Evolutionary conservation across 2,113 vertebrate species (phyloP), one percentile per base, ranked within the genome.

Genomic region (Scomber scombrus): DNA sequence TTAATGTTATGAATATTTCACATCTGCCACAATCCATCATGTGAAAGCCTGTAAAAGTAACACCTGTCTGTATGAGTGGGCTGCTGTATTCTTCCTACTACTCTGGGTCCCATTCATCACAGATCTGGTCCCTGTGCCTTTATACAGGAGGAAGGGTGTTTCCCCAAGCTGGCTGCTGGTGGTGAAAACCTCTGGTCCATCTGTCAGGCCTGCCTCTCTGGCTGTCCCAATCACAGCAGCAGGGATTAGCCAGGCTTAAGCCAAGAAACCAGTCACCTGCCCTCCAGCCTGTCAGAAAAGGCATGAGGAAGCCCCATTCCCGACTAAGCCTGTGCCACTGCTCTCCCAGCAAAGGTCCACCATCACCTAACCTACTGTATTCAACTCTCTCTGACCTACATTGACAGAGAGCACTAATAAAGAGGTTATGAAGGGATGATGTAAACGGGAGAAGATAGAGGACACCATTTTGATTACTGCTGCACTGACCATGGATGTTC

Each of bases 201-300:
- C 90, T 94, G 92, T 93, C 91, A 73, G 66, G 67, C 11, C 67
- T 50, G 80, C 68, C 79, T 4, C 85, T 50, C 71, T n/a, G 66
- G 66, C 83, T 85, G 79, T 81, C 71, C 84, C 73, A 1, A 0
- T 74, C 79, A 62, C 60, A 88, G 90, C 84, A 80, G 86, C 76
- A 66, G 68, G 88, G 92, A 94, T 94, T 94, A 94, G 61, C 76
- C 77, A 21, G 68, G 78, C 80, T 93, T 93, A 93, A 93, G 84
- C 81, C 89, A 90, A 93, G 91, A 88, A 91, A 90, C 71, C 85
- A 80, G 69, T 73, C 78, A 80, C 67, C 79, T 88, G 76, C 55
- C 67, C 64, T 73, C 18, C 72, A 78, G 81, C 67, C 82, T 72
- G 82, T 81, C 66, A 58, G 68, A 75, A 73, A 34, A 76, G 74